Conservation (phyloP, 2,888 invertebrate species). For the Thymelicus sylvestris region DNA sequence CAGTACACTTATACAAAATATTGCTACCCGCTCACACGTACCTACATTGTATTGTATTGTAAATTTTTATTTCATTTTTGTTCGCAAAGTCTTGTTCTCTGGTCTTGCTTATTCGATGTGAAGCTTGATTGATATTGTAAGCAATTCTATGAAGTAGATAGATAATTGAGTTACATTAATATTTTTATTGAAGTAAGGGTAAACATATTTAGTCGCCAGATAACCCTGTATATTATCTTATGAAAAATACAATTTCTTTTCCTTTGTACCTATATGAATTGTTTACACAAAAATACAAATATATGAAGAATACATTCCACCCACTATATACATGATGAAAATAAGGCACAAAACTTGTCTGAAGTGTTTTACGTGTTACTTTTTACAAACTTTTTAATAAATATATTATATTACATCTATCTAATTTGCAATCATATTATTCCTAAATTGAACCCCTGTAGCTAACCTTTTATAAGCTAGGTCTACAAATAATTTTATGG, state of each 20-base stretch:
- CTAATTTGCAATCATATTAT: not conserved
- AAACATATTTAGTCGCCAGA: constrained; percentile 8
- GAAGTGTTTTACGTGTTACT: too few relatives aligned
- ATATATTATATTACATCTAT: too few relatives aligned
- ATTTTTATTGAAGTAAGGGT: not conserved
- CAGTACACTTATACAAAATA: constrained; percentile 35
- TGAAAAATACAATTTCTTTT: constrained; percentile 15
- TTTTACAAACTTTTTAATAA: too few relatives aligned
- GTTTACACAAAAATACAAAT: too few relatives aligned
- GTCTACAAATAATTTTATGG: not conserved
- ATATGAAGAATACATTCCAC: too few relatives aligned
- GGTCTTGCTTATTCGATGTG: constrained; percentile 33
- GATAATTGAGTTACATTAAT: constrained; percentile 14
- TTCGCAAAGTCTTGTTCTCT: constrained; percentile 30
- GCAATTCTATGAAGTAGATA: constrained; percentile 27
- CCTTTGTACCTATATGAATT: not conserved
- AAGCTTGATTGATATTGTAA: constrained; percentile 27
- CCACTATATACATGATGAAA: too few relatives aligned
- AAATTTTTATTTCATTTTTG: constrained; percentile 32
- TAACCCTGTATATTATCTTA: not conserved
- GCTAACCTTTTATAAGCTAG: not conserved
- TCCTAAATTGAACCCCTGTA: not conserved
- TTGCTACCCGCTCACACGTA: constrained; percentile 47
- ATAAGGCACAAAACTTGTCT: too few relatives aligned
- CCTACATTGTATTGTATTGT: constrained; percentile 37